Conservation (phyloP, 2,797 vertebrate genomes). For the Triplophysa yarkandensis region DNA sequence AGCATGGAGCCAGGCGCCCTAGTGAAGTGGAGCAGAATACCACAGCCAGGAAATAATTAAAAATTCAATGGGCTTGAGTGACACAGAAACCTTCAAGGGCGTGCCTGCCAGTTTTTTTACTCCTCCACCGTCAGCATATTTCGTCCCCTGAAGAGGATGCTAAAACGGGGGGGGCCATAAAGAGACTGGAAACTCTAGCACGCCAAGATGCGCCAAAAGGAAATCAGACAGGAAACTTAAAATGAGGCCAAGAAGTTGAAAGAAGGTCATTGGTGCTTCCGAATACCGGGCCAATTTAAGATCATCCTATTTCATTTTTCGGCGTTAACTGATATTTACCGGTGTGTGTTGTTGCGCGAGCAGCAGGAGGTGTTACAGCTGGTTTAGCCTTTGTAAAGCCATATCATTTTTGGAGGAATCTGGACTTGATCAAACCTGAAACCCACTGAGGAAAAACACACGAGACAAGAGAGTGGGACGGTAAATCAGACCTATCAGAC, state of each 20-base stretch:
- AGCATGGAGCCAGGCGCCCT: slow-evolving; percentile 52
- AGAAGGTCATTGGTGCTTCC: slow-evolving; percentile 10
- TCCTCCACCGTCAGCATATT: slow-evolving; percentile 79
- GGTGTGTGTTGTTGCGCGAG: slow-evolving; percentile 15
- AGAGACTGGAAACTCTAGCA: slow-evolving; percentile 64
- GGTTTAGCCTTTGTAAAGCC: slow-evolving; percentile 13
- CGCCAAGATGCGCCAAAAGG: slow-evolving; percentile 47
- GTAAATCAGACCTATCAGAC: background rate
- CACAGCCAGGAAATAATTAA: slow-evolving; percentile 87
- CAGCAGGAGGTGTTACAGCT: slow-evolving; percentile 14
- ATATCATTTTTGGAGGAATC: slow-evolving; percentile 32
- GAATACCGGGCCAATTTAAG: slow-evolving; percentile 14
- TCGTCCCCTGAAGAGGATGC: slow-evolving; percentile 58
- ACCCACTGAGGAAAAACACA: slow-evolving; percentile 17
- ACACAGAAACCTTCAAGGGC: slow-evolving; percentile 88
- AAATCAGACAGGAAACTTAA: slow-evolving; percentile 49
- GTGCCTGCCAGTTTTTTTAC: slow-evolving; percentile 79
- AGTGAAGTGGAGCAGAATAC: slow-evolving; percentile 66
- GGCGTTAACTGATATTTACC: slow-evolving; percentile 23
- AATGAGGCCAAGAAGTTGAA: slow-evolving; percentile 25
- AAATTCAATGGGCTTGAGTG: slow-evolving; percentile 85
- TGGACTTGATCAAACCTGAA: slow-evolving; percentile 38
- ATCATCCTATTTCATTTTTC: slow-evolving; percentile 2
- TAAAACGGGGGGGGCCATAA: slow-evolving; percentile 61
- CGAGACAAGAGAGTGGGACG: background rate